Evolutionary conservation across 2,888 invertebrate genomes (phyloP).

Genomic region (Rapana venosa): DNA sequence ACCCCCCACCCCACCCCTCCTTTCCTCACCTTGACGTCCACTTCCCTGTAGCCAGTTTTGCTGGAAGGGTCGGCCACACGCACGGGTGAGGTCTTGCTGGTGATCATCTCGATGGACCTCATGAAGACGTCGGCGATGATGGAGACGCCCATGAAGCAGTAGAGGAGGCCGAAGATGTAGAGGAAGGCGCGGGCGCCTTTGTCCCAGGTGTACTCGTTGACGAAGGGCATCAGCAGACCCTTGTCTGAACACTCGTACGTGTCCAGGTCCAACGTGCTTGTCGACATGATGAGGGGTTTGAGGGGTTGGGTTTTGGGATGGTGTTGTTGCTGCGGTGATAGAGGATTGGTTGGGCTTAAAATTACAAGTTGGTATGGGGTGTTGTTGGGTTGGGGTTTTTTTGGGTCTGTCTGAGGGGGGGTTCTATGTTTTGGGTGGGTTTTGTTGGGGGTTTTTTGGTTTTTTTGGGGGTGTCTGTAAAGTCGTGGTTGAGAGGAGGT

Average conservation of each 20-base stretch:
- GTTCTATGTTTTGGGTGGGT: neutral
- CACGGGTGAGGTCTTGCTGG: conserved; percentile 79
- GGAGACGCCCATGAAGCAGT: conserved; percentile 82
- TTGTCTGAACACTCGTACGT: conserved; percentile 68
- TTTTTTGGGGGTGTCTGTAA: neutral
- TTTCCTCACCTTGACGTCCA: conserved; percentile 78
- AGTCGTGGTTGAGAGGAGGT: too few species aligned
- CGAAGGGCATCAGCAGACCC: conserved; percentile 79
- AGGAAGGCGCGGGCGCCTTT: conserved; percentile 76
- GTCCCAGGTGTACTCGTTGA: conserved; percentile 80
- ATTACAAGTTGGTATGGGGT: neutral
- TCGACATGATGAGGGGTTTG: conserved; percentile 30
- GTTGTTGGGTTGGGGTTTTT: neutral
- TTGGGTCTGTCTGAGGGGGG: neutral
- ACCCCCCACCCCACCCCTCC: neutral
- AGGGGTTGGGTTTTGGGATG: neutral
- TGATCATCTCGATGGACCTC: conserved; percentile 82
- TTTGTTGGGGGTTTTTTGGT: neutral
- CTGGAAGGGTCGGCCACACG: conserved; percentile 64
- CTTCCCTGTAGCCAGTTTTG: conserved; percentile 74
- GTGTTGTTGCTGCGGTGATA: neutral
- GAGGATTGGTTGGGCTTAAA: neutral
- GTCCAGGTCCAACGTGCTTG: conserved; percentile 55
- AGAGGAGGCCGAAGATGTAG: conserved; percentile 80
- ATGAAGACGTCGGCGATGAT: conserved; percentile 83